phyloP scores from a whole-genome alignment of 2,888 invertebrate genomes.

The Tholera decimalis region DNA sequence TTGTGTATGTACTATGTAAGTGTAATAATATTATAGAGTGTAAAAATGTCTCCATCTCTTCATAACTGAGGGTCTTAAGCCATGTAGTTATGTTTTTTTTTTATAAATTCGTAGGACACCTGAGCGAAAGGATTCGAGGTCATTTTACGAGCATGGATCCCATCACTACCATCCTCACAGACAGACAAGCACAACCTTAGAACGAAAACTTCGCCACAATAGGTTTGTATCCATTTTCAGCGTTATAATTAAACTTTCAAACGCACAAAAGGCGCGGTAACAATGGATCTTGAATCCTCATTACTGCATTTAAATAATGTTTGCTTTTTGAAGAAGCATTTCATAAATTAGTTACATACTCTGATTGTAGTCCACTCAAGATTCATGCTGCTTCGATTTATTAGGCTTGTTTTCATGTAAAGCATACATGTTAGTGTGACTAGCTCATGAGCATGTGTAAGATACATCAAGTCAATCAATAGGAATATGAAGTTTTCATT shows the following conservation, averaged over 20 bases:
- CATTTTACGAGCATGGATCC: conserved; percentile 72
- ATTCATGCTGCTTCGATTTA: background rate
- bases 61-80: too few species aligned
- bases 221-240: conserved; percentile 67
- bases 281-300: conserved; percentile 5
- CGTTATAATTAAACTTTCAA: conserved; percentile 51
- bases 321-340: conserved; percentile 4
- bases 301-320: conserved; percentile 13
- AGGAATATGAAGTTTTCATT: background rate
- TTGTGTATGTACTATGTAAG: too few species aligned
- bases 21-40: too few species aligned
- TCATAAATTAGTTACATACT: conserved; percentile 1
- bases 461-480: background rate
- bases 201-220: conserved; percentile 79
- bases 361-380: background rate
- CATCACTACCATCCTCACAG: conserved; percentile 77
- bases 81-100: too few species aligned
- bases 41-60: too few species aligned
- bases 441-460: too few species aligned
- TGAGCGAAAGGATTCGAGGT: conserved; percentile 56
- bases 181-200: conserved; percentile 78
- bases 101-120: conserved; percentile 51
- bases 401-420: background rate
- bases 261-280: conserved; percentile 32
- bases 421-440: too few species aligned